Base-by-base conservation (phyloP, 2,888 invertebrate species). In the Acheta domesticus region DNA sequence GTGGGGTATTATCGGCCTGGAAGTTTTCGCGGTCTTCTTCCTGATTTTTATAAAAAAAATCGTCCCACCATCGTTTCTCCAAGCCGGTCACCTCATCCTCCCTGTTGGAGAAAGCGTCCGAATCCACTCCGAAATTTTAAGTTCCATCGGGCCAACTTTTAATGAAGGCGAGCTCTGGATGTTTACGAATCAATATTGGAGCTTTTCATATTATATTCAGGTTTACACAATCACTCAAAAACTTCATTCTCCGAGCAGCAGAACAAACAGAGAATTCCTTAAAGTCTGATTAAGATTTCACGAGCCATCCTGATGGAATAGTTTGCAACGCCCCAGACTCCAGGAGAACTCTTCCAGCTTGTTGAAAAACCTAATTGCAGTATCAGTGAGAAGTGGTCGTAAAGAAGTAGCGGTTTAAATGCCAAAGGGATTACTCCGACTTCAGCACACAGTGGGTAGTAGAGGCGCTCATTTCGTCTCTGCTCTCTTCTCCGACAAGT, bases 151-250 rank as follows among this genome's bases (percentile, higher is more conserved):
- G 62, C 62, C 16, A 62, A 62, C 62, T 62, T 62, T 62, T 62
- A 62, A 62, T 62, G 62, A 62, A 62, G 8, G 62, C 62, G 14
- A 19, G 16, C n/a, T 0, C 8, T n/a, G 62, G n/a, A 62, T 62
- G 62, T 62, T 62, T 62, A 62, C 62, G n/a, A n/a, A 62, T 62
- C 62, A 62, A 62, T 62, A 62, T n/a, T 62, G 62, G 16, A n/a
- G 16, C 62, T 62, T n/a, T 36, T 62, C 62, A 62, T n/a, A n/a
- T 62, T 19, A 62, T 62, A 14, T n/a, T n/a, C 14, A n/a, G n/a
- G 62, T n/a, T 19, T 62, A 62, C 62, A 62, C 62, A 62, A 62
- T 62, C 62, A 62, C 62, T 62, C 62, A 62, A n/a, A 62, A 62
- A 62, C 62, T 62, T n/a, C 62, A 62, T 62, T 62, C n/a, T 62